Evolutionary conservation across 2,113 vertebrate species (phyloP), one percentile per base, ranked within the genome.

Genomic region (Ceuthmochares aereus): DNA sequence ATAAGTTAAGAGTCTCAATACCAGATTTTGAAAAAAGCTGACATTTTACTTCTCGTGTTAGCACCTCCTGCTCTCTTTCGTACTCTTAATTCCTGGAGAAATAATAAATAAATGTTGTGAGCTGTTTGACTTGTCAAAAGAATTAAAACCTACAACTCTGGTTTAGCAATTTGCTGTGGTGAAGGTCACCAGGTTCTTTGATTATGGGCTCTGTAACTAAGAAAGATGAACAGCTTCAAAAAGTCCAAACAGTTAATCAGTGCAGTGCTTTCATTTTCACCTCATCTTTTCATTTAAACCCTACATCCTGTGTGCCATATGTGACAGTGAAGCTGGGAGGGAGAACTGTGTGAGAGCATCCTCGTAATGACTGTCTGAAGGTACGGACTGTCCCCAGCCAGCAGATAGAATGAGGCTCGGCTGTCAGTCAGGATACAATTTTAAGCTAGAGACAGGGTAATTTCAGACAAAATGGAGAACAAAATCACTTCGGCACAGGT

Each of bases 381-480:
- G 74, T 29, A 55, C 26, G 2, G 58, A n/a, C 7, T 8, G 87
- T 94, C 66, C 76, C 42, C 78, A 79, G 70, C 81, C 60, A 63
- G 51, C 51, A 92, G 84, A 80, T 51, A 84, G 93, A 87, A 83
- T 77, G 72, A 95, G 70, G n/a, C 75, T 91, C 82, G 30, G 51
- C 78, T 84, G 70, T 63, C 82, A 80, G 49, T 87, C 81, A 72
- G 3, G 4, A 36, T 52, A 30, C 42, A 80, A 11, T 85, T 97
- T 79, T 37, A 78, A 95, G 78, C 55, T 51, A 79, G 70, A 77
- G 22, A 45, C 21, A 66, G 42, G 70, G 32, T 83, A 43, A 90
- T 91, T 85, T 87, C 51, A 89, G 78, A 27, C 20, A 66, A 94
- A 83, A 73, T 73, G 54, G 75, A 90, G 81, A 87, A 45, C 15